Base-by-base conservation (phyloP, 2,888 invertebrate species). In the Noctua pronuba region DNA sequence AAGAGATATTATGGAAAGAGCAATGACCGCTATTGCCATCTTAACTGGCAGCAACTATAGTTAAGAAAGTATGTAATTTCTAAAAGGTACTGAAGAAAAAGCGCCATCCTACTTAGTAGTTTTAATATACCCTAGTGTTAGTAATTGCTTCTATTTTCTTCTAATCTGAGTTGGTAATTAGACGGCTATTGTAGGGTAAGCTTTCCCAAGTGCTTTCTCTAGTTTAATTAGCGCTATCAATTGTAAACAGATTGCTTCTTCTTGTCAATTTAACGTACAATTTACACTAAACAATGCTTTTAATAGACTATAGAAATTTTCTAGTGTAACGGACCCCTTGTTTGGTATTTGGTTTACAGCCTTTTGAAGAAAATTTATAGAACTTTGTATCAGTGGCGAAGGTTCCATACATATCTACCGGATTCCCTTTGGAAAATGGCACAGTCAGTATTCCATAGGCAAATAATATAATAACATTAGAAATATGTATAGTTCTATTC, bases 111-210 rank as follows among this genome's bases (percentile, higher is more conserved):
- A 66, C 62, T 75, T 72, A 79, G 65, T 38, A 28, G 64, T 79
- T 69, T 58, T 60, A 82, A 77, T 74, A 80, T 69, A 60, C 66
- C 66, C 69, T 67, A 66, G 62, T 77, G 75, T 75, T 80, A 80
- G 73, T 75, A 67, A 82, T 82, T 66, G 78, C 67, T 70, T 73
- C 72, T 79, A 73, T 79, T 85, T 86, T 77, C 77, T 60, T 76
- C 73, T 84, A 79, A 87, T 87, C 84, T 84, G 77, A 74, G 82
- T 75, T 75, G 65, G 78, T 86, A 87, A 85, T 87, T 86, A 87
- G 78, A 70, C 73, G 49, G 77, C 67, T 84, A 79, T 85, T 82
- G 77, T 85, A 73, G 83, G 82, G 66, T 80, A 75, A 80, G 80
- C 80, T 84, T 75, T 82, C 74, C 73, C 69, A 77, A 86, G 74